Base-by-base conservation (phyloP, 2,888 invertebrate species). In the Thumatha senex region DNA sequence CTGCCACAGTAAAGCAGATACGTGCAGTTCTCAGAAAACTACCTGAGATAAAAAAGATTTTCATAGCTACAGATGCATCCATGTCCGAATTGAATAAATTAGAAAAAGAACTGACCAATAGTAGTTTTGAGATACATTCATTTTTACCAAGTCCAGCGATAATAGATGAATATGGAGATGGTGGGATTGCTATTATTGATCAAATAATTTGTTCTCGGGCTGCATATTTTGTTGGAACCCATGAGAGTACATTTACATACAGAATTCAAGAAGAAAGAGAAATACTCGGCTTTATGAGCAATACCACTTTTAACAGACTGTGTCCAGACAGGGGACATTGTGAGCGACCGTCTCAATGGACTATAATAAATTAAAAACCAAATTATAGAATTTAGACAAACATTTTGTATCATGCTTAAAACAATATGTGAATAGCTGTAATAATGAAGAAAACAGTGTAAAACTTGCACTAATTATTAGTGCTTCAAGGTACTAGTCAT, bases 211-310 rank as follows among this genome's bases (percentile, higher is more conserved):
- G 98, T 84, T 96, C 98, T 0, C 95, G 96, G 83, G 96, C 98
- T 0, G 93, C 94, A 61, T 95, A 94, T 78, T 99, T 99, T 76
- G 93, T 98, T 35, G 99, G 99, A 9, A 98, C 98, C 0, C 94
- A 96, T 78, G 98, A 98, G 68, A 99, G 99, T 54, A 99, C 99
- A 0, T 99, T 99, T 84, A 95, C 98, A 0, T 98, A 96, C 81
- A 93, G 99, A 50, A 99, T 99, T 63, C 98, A 99, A 86, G 99
- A 99, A 80, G 99, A 99, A 78, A 92, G 99, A 24, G 99, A 99
- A 88, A 98, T 99, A 55, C 80, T 99, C 39, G 98, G 98, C 0
- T 98, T 98, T 82, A 92, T 94, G 7, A 91, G 94, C 38, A 87
- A 94, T 24, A 94, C 94, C 8, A 99, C 99, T 0, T 99, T 98